phyloP scores from a whole-genome alignment of 2,888 invertebrate genomes.

The Aelia acuminata region DNA sequence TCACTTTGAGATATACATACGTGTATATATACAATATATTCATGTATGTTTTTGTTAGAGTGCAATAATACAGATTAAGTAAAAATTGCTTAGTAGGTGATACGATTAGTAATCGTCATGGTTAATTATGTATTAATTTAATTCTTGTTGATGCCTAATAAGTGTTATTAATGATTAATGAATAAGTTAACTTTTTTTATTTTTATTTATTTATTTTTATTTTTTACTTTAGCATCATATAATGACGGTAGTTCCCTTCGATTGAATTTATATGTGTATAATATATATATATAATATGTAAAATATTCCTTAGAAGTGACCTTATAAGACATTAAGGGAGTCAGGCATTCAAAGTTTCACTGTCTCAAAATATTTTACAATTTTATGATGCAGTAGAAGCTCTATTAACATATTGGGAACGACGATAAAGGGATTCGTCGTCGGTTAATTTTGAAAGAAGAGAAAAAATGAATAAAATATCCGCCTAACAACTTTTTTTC shows the following conservation, averaged over 20 bases:
- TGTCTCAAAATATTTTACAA: constrained; percentile 18
- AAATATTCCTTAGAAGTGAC: constrained; percentile 58
- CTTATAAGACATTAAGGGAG: constrained; percentile 58
- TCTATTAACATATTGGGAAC: neutral
- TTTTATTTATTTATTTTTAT: neutral
- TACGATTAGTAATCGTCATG: neutral
- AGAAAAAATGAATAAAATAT: neutral
- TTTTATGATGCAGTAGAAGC: constrained; percentile 17
- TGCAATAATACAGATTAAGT: constrained; percentile 43
- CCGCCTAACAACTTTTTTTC: neutral
- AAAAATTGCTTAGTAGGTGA: neutral
- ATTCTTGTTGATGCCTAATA: constrained; percentile 33
- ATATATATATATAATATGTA: constrained; percentile 9
- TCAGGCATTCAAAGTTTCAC: constrained; percentile 56
- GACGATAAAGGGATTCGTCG: neutral
- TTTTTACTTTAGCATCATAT: neutral
- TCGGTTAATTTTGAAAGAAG: neutral
- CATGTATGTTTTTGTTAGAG: too few species aligned
- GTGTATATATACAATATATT: neutral
- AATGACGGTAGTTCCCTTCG: constrained; percentile 15
- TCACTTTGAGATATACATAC: neutral
- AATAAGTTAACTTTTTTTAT: too few species aligned
- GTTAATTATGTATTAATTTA: constrained; percentile 39
- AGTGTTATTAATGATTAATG: neutral
- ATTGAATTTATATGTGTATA: constrained; percentile 37